phyloP scores from a whole-genome alignment of 2,113 vertebrate species.

The Electrona antarctica region DNA sequence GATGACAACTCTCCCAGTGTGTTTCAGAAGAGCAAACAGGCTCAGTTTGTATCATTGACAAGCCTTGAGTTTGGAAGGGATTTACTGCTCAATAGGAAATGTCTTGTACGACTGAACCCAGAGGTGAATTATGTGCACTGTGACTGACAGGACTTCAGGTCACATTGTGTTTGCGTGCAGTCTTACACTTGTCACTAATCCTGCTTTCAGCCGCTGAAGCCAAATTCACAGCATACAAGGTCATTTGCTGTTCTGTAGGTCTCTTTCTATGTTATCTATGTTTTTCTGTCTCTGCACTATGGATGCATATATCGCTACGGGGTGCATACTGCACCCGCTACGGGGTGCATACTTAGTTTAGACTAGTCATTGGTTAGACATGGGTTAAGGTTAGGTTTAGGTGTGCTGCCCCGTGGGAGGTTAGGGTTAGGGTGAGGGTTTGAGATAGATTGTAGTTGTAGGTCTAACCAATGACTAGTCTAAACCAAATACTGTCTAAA shows the following conservation, averaged over 20 bases:
- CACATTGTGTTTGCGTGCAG: slow-evolving; percentile 15
- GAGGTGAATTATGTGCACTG: background rate
- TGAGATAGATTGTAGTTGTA: too few relatives aligned
- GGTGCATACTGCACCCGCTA: too few relatives aligned
- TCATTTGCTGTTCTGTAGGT: background rate
- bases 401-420: too few relatives aligned
- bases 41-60: background rate
- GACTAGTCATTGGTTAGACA: too few relatives aligned
- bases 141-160: background rate
- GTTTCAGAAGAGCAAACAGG: background rate
- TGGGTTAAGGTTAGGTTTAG: too few relatives aligned
- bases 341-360: too few relatives aligned
- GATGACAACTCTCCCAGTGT: background rate
- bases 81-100: too few relatives aligned
- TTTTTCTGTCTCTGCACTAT: background rate
- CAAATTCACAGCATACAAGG: background rate
- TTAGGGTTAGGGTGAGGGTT: too few relatives aligned
- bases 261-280: background rate
- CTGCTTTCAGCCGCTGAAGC: background rate
- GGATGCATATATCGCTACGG: background rate
- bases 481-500: too few relatives aligned
- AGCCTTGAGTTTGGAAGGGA: too few relatives aligned
- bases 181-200: slow-evolving; percentile 6
- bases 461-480: too few relatives aligned
- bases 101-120: too few relatives aligned